Evolutionary conservation across 2,888 invertebrate genomes (phyloP).

Genomic region (Trichogramma dendrolimi): DNA sequence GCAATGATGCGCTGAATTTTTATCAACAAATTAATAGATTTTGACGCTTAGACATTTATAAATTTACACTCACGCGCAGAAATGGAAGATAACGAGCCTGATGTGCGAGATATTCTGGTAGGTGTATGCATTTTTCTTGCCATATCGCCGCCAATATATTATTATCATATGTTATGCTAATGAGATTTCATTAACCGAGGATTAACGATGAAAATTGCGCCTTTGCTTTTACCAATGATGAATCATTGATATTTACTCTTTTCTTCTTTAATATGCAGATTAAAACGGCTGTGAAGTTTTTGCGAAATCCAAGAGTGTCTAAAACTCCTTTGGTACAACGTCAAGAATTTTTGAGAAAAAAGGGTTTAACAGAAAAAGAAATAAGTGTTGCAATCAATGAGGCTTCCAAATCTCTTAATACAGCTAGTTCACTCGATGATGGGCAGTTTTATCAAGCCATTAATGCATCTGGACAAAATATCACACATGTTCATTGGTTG

Average conservation of each 20-base stretch:
- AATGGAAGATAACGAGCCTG: too few species aligned
- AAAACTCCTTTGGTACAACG: constrained; percentile 73
- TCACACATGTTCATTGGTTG: constrained; percentile 42
- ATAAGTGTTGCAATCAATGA: constrained; percentile 71
- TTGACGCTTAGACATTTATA: too few species aligned
- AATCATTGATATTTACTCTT: background rate
- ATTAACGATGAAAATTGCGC: background rate
- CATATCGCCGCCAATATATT: too few species aligned
- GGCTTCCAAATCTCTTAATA: constrained; percentile 44
- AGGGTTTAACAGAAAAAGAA: constrained; percentile 73
- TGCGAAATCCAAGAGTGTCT: constrained; percentile 80
- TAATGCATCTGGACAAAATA: too few species aligned
- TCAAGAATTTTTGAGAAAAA: constrained; percentile 71
- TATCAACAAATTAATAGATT: too few species aligned
- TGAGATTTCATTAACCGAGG: too few species aligned
- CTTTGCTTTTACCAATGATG: background rate
- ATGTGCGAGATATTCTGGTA: too few species aligned
- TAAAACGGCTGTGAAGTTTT: constrained; percentile 78
- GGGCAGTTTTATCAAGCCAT: too few species aligned
- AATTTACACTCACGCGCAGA: too few species aligned
- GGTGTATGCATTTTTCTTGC: too few species aligned
- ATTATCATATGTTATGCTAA: too few species aligned
- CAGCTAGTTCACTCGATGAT: constrained; percentile 18
- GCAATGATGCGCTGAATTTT: too few species aligned
- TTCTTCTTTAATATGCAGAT: constrained; percentile 58